These are phyloP conservation scores for Drosophila leonis DNA, from an alignment of 2,888 invertebrate genomes.

Conservation along the genomic window DNA sequence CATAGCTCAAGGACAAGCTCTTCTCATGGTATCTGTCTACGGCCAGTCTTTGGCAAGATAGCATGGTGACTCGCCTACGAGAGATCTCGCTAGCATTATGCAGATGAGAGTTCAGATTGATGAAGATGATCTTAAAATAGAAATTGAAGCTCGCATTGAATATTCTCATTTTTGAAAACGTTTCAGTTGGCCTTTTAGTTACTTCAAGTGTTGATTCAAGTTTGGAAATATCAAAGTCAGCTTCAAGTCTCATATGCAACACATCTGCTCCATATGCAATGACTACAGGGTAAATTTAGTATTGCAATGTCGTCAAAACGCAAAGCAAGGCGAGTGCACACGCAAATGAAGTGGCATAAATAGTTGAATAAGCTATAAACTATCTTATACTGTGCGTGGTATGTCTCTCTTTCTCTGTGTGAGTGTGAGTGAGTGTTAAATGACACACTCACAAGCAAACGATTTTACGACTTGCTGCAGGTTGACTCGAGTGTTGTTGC, in stretches of 20 bases:
- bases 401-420: neutral
- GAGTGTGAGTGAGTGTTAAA: constrained; percentile 1
- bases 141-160: too few relatives aligned
- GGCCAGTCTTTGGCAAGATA: neutral
- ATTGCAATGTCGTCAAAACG: neutral
- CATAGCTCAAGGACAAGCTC: neutral
- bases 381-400: constrained; percentile 3
- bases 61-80: too few relatives aligned
- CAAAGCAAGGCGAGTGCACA: constrained; percentile 4
- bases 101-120: neutral
- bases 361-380: constrained; percentile 24
- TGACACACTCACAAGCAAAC: neutral
- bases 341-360: constrained; percentile 16
- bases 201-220: neutral
- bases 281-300: neutral
- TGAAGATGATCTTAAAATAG: too few relatives aligned
- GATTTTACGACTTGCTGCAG: constrained; percentile 1
- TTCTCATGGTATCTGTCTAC: neutral
- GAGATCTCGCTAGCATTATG: neutral
- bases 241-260: neutral
- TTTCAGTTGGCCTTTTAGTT: too few relatives aligned
- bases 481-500: constrained; percentile 7
- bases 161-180: too few relatives aligned
- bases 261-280: neutral
- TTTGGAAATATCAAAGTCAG: neutral